Conservation (phyloP, 2,888 invertebrate species). For the Oligia latruncula region DNA sequence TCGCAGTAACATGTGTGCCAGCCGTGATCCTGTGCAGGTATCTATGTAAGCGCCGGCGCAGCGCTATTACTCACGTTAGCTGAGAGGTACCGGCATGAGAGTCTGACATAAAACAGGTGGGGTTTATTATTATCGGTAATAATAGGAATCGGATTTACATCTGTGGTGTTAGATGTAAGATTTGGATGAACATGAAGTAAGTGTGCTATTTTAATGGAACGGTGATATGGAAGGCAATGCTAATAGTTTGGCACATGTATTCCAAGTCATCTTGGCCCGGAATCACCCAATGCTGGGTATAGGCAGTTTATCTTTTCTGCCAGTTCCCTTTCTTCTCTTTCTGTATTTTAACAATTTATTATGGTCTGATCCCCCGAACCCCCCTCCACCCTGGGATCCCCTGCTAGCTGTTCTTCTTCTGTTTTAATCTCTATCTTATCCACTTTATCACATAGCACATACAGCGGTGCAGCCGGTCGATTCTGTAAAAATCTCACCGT, state of each 20-base stretch:
- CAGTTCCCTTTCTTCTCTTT: not conserved
- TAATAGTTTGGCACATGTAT: not conserved
- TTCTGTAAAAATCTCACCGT: no score
- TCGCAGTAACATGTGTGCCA: slow-evolving; percentile 21
- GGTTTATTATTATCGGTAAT: slow-evolving; percentile 28
- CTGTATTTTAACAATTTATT: not conserved
- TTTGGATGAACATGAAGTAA: not conserved
- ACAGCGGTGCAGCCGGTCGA: not conserved
- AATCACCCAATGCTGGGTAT: not conserved
- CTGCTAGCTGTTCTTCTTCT: no score
- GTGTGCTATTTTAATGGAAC: slow-evolving; percentile 6
- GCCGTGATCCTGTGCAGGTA: slow-evolving; percentile 47
- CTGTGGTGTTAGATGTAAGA: not conserved
- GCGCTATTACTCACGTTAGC: slow-evolving; percentile 38
- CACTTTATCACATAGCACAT: not conserved
- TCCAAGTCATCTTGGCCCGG: not conserved
- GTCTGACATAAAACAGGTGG: slow-evolving; percentile 32
- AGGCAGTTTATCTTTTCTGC: no score
- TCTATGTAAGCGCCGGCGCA: slow-evolving; percentile 46
- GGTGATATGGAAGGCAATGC: not conserved
- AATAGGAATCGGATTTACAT: slow-evolving; percentile 27
- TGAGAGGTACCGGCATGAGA: not conserved
- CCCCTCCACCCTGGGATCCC: no score
- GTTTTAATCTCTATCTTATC: no score
- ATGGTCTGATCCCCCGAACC: no score